Evolutionary conservation across 2,888 invertebrate genomes (phyloP).

Genomic region (Coleophora deauratella): DNA sequence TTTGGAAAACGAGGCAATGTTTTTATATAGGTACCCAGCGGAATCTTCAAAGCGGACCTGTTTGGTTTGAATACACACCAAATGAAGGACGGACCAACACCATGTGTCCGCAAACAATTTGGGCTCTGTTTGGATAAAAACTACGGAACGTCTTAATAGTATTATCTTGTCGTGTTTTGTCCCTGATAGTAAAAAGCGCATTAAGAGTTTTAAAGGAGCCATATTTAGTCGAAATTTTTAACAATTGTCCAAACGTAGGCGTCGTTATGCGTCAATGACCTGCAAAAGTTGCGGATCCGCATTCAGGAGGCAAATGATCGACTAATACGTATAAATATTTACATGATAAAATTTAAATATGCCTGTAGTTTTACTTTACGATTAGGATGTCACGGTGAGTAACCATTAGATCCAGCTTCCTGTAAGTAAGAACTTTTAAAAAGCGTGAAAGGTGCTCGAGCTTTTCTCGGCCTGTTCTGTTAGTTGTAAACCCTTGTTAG

Average conservation of each 20-base stretch:
- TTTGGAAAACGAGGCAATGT: constrained; percentile 24
- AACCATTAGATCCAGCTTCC: too few species aligned
- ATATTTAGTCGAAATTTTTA: constrained; percentile 32
- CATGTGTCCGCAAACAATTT: constrained; percentile 60
- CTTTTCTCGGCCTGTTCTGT: too few species aligned
- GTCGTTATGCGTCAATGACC: constrained; percentile 69
- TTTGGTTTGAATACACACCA: constrained; percentile 43
- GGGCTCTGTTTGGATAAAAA: constrained; percentile 46
- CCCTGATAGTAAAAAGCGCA: constrained; percentile 19
- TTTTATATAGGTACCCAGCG: constrained; percentile 45
- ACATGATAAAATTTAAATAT: too few species aligned
- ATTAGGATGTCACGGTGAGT: too few species aligned
- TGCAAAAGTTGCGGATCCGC: constrained; percentile 68
- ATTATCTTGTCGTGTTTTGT: constrained; percentile 15
- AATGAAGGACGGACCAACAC: constrained; percentile 49
- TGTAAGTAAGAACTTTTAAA: too few species aligned
- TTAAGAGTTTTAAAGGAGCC: too few species aligned
- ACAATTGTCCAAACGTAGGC: constrained; percentile 53
- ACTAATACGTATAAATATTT: constrained; percentile 25
- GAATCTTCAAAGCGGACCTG: constrained; percentile 52
- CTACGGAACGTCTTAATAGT: constrained; percentile 34
- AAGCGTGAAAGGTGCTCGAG: too few species aligned
- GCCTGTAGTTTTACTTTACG: too few species aligned
- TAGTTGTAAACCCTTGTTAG: constrained; percentile 9
- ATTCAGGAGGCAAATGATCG: constrained; percentile 52